Conservation (phyloP, 1,140 invertebrate species). For the Polyergus mexicanus region DNA sequence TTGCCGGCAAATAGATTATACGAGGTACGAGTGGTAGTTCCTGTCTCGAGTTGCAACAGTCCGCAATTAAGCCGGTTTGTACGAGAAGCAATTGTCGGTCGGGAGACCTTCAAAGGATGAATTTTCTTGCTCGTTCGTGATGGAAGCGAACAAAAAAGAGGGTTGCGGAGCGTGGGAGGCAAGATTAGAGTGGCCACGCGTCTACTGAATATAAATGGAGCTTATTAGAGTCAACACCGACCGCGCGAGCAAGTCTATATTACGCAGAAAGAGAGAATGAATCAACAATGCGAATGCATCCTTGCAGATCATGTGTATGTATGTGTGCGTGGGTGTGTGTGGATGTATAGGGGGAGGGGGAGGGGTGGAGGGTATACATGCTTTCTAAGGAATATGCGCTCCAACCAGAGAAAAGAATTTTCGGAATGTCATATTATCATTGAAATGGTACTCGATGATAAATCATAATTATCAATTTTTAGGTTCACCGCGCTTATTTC, state of each 20-base stretch:
- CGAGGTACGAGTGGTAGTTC: conserved; percentile 31
- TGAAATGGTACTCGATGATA: background rate
- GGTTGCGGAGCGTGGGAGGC: background rate
- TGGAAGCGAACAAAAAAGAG: conserved; percentile 18
- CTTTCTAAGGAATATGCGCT: background rate
- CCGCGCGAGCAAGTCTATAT: conserved; percentile 3
- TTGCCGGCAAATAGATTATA: conserved; percentile 43
- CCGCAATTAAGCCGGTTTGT: conserved; percentile 59
- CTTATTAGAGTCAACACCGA: conserved; percentile 65
- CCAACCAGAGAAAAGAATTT: background rate
- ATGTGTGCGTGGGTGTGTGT: no score
- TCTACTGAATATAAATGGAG: conserved; percentile 64
- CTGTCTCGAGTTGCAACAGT: conserved; percentile 13
- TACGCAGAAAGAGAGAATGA: background rate
- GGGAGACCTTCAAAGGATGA: conserved; percentile 17
- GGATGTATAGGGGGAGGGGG: no score
- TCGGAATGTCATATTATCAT: background rate
- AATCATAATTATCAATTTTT: conserved; percentile 5
- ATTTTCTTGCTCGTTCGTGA: conserved; percentile 5
- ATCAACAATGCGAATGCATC: background rate
- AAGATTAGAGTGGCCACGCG: background rate
- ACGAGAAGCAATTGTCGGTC: conserved; percentile 27
- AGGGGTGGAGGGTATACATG: no score
- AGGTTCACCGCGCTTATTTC: background rate
- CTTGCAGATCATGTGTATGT: no score